A percentile compares a stretch with the other conserved stretches of the same genome.
Conservation (phyloP, 2,888 invertebrate species). For the Megalurothrips usitatus region DNA sequence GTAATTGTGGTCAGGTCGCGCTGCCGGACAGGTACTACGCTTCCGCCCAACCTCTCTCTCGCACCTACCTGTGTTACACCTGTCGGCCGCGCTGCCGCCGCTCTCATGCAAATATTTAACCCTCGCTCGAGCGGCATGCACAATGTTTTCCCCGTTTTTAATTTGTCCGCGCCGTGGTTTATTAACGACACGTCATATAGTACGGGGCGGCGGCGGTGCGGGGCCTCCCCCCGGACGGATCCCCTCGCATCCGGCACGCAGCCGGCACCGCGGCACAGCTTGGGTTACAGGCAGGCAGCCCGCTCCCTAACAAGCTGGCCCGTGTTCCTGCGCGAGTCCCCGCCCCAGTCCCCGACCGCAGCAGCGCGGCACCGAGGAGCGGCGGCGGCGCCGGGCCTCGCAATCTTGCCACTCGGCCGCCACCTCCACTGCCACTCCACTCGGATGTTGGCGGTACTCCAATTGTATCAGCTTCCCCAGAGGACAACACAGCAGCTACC, state of each 20-base stretch:
- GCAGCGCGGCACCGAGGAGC: no score
- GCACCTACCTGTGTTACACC: no score
- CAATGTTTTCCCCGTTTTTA: no score
- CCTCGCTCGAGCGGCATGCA: no score
- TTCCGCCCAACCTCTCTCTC: no score
- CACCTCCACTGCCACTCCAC: neutral
- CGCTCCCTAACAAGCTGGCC: neutral
- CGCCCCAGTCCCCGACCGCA: neutral
- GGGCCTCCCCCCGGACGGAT: neutral
- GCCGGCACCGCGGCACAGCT: no score
- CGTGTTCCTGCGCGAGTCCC: neutral
- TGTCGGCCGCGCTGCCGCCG: no score
- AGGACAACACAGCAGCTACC: neutral
- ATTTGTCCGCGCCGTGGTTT: no score
- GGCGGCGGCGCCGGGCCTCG: neutral
- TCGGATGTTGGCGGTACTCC: neutral
- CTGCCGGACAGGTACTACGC: no score
- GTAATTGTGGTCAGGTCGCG: no score
- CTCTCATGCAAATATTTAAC: no score
- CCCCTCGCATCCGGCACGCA: neutral
- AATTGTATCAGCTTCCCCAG: neutral
- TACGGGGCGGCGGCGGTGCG: neutral
- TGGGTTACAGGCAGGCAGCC: conserved; percentile 10
- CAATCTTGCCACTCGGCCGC: neutral
- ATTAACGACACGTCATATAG: neutral